Base-by-base conservation (phyloP, 2,113 vertebrate species). In the Xiphias gladius region DNA sequence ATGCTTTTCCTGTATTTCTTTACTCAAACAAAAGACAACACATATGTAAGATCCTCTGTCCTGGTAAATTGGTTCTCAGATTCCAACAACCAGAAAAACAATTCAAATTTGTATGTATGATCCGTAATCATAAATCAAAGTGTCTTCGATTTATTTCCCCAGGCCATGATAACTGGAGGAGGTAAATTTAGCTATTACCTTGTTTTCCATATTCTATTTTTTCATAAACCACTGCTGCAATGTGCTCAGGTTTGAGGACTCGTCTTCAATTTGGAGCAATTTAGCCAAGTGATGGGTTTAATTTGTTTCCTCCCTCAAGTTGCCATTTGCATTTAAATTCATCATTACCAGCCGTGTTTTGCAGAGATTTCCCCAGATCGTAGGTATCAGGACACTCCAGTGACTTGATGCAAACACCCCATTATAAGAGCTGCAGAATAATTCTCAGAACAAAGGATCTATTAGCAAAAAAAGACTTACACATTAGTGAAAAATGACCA, bases 261-360 rank as follows among this genome's bases (percentile, higher is more conserved):
- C 64, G 54, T 86, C 92, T 86, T 93, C 83, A 86, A 91, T 93
- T 91, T 91, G 59, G 64, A 83, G 66, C 84, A 89, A 88, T 94
- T 94, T 93, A 85, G 64, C 74, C 82, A 92, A 91, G 88, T 88
- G 84, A 91, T 89, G 85, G 88, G 79, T 88, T 85, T 88, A 89
- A 94, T 94, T 92, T 93, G 89, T 86, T 91, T 91, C 79, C 72
- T 71, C 81, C 54, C 63, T 90, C 86, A 86, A 76, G 79, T 86
- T 91, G 80, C 86, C 90, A 84, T 93, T 92, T 93, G 83, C 88
- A 93, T 94, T 93, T 93, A 92, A 91, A 92, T 92, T 91, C 80
- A 91, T 94, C 90, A 93, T 94, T 93, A 91, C 86, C 72, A 80
- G 64, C 65, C 72, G 61, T 80, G 83, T 86, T 92, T 91, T 86